phyloP scores from a whole-genome alignment of 2,113 vertebrate genomes.

The Hyperoodon ampullatus region DNA sequence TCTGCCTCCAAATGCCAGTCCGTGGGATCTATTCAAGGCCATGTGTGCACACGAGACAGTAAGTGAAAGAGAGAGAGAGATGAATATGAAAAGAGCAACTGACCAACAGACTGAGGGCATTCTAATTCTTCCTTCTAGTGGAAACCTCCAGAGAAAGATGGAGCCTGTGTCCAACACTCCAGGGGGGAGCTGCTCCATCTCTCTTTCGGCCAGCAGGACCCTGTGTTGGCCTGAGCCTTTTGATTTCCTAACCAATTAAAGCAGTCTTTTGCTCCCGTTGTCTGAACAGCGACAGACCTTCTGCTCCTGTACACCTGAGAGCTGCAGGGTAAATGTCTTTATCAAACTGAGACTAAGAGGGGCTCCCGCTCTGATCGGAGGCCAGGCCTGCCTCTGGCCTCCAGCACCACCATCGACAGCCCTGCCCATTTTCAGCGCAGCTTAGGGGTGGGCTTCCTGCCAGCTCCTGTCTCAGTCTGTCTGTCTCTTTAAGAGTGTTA shows the following conservation, averaged over 20 bases:
- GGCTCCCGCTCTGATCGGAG: not conserved
- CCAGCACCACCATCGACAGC: not conserved
- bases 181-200: not conserved
- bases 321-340: not conserved
- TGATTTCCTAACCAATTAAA: constrained; percentile 27
- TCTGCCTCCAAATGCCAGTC: constrained; percentile 28
- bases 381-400: not conserved
- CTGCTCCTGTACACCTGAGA: not conserved
- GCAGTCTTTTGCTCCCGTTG: not conserved
- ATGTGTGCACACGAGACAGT: not conserved
- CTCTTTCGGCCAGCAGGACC: not conserved
- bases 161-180: no score
- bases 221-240: not conserved
- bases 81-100: not conserved
- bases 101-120: not conserved
- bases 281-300: constrained; percentile 14
- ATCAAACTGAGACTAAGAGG: not conserved
- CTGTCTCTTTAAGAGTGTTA: constrained; percentile 39
- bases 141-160: not conserved
- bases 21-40: not conserved
- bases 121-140: not conserved
- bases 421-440: not conserved
- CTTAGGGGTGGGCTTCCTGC: not conserved
- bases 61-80: not conserved
- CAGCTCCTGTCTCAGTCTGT: not conserved